Evolutionary conservation across 2,797 vertebrate genomes (phyloP).

Genomic region (Macropodus opercularis): DNA sequence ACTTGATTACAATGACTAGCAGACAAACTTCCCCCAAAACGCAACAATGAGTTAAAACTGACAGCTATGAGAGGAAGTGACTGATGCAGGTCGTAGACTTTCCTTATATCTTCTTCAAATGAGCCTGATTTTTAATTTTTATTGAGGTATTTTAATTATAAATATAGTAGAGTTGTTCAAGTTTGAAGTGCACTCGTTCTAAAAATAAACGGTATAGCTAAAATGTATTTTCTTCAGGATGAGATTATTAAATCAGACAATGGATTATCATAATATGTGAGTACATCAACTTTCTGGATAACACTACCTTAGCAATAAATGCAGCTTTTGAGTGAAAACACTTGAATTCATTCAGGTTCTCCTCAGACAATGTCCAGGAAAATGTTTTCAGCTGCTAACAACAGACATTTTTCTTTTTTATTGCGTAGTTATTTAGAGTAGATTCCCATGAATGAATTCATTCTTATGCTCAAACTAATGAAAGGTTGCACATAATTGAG

Average conservation of each 20-base stretch:
- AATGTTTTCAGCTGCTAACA: too few relatives aligned
- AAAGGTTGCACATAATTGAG: too few relatives aligned
- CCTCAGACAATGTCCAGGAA: too few relatives aligned
- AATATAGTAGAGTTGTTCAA: neutral
- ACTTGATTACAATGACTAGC: neutral
- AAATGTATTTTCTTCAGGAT: neutral
- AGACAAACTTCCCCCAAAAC: neutral
- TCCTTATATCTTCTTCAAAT: neutral
- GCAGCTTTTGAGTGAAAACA: neutral
- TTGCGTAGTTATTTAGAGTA: too few relatives aligned
- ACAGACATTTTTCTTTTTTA: too few relatives aligned
- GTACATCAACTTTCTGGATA: neutral
- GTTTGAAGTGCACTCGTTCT: constrained; percentile 10
- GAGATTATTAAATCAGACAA: neutral
- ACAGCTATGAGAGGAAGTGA: neutral
- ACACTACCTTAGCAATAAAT: constrained; percentile 2
- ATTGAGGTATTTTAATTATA: too few relatives aligned
- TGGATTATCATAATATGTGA: neutral
- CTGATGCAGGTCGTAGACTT: neutral
- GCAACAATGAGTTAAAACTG: neutral
- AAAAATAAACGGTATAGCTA: neutral
- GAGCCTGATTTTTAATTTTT: neutral
- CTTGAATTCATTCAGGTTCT: too few relatives aligned
- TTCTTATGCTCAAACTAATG: too few relatives aligned
- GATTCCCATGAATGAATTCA: too few relatives aligned